phyloP scores from a whole-genome alignment of 2,888 invertebrate genomes.

The Mesochorus sp. region DNA sequence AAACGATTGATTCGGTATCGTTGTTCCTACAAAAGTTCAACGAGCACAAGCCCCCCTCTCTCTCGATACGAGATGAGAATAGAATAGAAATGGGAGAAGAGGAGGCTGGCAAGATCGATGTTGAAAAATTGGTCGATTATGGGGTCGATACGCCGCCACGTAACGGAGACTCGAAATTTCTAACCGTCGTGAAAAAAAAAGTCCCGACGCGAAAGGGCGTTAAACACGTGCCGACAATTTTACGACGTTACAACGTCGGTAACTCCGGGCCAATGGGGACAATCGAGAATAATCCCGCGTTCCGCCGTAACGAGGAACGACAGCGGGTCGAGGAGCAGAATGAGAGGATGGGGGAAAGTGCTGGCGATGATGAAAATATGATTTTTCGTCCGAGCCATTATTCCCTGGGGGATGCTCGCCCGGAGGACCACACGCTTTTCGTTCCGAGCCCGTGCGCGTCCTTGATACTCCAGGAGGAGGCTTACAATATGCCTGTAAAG shows the following conservation, averaged over 20 bases:
- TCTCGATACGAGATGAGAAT: too few species aligned
- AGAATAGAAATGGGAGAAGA: neutral
- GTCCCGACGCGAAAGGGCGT: neutral
- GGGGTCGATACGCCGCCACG: neutral
- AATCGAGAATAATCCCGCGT: neutral
- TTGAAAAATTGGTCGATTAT: neutral
- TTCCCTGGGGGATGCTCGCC: too few species aligned
- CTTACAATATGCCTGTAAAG: too few species aligned
- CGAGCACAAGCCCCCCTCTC: neutral
- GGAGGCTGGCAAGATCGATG: neutral
- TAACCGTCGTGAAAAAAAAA: constrained; percentile 6
- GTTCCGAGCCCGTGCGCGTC: too few species aligned
- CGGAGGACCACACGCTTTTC: too few species aligned
- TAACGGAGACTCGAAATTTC: neutral
- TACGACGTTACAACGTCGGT: constrained; percentile 42
- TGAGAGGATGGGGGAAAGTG: too few species aligned
- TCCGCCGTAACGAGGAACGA: too few species aligned
- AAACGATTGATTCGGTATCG: constrained; percentile 26
- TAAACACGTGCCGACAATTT: constrained; percentile 58
- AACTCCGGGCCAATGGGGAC: neutral
- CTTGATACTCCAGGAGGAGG: too few species aligned
- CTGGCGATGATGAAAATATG: too few species aligned
- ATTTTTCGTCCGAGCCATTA: too few species aligned
- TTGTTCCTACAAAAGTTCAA: constrained; percentile 33
- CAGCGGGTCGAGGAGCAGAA: too few species aligned